Evolutionary conservation across 2,888 invertebrate genomes (phyloP).

Genomic region (Temnothorax ravouxi): DNA sequence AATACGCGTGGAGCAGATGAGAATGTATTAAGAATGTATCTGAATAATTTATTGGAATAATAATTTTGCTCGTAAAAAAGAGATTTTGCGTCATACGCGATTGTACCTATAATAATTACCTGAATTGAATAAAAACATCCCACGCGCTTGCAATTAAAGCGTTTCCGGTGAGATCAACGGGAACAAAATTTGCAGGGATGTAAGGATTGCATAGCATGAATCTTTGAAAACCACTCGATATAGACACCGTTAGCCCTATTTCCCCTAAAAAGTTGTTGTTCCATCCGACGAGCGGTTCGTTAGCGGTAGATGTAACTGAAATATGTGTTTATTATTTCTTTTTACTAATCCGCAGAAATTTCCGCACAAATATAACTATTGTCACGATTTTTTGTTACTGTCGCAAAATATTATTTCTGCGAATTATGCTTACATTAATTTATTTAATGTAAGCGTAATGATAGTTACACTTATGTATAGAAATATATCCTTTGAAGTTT

Average conservation of each 20-base stretch:
- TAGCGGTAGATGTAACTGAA: constrained; percentile 88
- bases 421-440: no score
- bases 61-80: no score
- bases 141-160: constrained; percentile 90
- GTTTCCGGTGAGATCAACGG: constrained; percentile 91
- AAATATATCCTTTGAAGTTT: no score
- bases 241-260: constrained; percentile 89
- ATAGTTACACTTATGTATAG: no score
- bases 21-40: no score
- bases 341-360: not conserved
- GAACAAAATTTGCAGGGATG: constrained; percentile 91
- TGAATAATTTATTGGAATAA: not conserved
- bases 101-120: constrained; percentile 68
- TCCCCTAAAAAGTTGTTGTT: constrained; percentile 93
- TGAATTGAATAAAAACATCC: constrained; percentile 86
- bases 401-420: no score
- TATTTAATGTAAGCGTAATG: no score
- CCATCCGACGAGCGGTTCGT: constrained; percentile 91
- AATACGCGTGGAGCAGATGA: no score
- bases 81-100: not conserved
- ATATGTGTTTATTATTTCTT: constrained; percentile 11
- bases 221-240: constrained; percentile 90
- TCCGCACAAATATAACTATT: no score
- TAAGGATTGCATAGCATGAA: constrained; percentile 89
- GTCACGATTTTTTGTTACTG: no score